Evolutionary conservation across 2,113 vertebrate genomes (phyloP).

Genomic region (Phrynosoma platyrhinos): DNA sequence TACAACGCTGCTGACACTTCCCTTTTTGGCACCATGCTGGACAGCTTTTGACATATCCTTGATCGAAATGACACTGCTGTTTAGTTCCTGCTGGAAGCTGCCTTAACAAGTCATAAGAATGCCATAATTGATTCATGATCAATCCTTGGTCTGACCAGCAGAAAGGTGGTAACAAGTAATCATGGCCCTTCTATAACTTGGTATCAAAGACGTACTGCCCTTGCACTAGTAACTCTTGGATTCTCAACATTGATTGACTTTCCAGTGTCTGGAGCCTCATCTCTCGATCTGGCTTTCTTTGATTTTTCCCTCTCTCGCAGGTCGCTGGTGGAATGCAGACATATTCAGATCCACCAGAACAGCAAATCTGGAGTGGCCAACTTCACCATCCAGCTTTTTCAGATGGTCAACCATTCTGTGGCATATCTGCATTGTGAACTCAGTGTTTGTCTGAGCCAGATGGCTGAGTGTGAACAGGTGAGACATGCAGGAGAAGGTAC

Average conservation of each 20-base stretch:
- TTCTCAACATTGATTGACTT: not conserved
- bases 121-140: not conserved
- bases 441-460: conserved; percentile 72
- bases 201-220: not conserved
- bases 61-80: not conserved
- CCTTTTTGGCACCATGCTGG: rapidly evolving
- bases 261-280: not conserved
- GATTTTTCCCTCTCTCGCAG: conserved; percentile 39
- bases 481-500: not conserved
- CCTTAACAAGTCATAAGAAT: not conserved
- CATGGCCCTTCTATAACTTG: not conserved
- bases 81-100: not conserved
- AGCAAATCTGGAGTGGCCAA: conserved; percentile 69
- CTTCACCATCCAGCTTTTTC: conserved; percentile 84
- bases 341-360: conserved; percentile 73
- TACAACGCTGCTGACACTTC: rapidly evolving
- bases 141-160: not conserved
- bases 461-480: conserved; percentile 75
- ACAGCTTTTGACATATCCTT: not conserved
- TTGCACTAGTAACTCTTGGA: too few relatives aligned
- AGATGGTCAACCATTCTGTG: conserved; percentile 82
- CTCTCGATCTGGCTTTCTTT: not conserved
- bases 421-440: conserved; percentile 83
- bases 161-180: not conserved
- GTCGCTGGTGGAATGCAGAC: conserved; percentile 65